Percentiles rank a stretch among this genome's conserved stretches.
Evolutionary conservation across 2,113 vertebrate species (phyloP).

Genomic region (Junco hyemalis): DNA sequence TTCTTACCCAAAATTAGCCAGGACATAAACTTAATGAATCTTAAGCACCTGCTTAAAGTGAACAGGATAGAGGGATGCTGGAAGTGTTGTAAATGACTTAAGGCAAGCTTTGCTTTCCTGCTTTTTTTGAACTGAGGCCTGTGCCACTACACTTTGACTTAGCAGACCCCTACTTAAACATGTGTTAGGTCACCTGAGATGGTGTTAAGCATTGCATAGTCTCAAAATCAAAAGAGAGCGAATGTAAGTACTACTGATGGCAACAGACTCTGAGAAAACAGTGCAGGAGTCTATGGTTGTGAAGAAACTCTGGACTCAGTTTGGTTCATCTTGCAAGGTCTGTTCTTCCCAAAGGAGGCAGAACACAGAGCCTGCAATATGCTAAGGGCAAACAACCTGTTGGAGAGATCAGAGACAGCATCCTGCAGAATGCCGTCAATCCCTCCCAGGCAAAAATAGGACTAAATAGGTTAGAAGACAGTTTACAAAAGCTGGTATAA

Average conservation of each 20-base stretch:
- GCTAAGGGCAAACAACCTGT: background rate
- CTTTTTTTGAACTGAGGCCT: background rate
- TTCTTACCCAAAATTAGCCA: background rate
- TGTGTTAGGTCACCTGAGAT: background rate
- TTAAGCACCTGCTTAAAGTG: background rate
- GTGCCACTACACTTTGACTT: background rate
- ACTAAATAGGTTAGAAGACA: constrained; percentile 6
- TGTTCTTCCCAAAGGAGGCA: background rate
- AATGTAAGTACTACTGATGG: background rate
- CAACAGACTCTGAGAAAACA: background rate
- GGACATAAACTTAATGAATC: background rate
- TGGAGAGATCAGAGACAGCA: background rate
- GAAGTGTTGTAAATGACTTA: background rate
- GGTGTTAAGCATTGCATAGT: background rate
- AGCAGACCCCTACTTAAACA: background rate
- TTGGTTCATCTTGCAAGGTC: background rate
- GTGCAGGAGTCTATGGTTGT: background rate
- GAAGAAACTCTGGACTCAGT: background rate
- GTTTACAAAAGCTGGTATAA: background rate
- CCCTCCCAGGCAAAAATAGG: constrained; percentile 9
- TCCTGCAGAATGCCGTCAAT: background rate
- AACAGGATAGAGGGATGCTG: background rate
- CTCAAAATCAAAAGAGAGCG: background rate
- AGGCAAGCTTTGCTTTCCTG: background rate
- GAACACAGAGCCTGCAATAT: background rate